Evolutionary conservation across 2,797 vertebrate genomes (phyloP), one percentile per base, ranked within the genome.

Genomic region (Chloroceryle inda): DNA sequence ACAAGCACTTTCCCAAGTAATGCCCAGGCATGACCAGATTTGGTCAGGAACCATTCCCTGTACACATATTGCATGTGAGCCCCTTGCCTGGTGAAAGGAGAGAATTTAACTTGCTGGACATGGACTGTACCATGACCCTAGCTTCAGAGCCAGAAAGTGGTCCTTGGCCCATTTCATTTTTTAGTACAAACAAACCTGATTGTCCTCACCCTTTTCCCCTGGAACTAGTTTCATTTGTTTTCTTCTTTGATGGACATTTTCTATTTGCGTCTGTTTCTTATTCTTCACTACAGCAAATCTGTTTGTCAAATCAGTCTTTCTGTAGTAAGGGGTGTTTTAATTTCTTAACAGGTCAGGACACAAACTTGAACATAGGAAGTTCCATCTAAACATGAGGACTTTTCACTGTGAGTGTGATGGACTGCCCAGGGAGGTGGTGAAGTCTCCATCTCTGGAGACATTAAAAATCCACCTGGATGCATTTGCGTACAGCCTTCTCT

Each of bases 81-180:
- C 58, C 37, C 24, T 73, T 69, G 3, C 71, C 27, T 42, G 37
- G 18, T 71, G 47, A 63, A 47, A 17, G 2, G 18, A 68, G 40
- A 45, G 33, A 66, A 64, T 88, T 86, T 78, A 44, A 68, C 16
- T 18, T 62, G 53, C 35, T 75, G 45, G 31, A 13, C 44, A 37
- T 5, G 18, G 42, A 31, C 29, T 62, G 23, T 72, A 45, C 37
- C 33, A 3, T 2, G 2, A 56, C 20, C 49, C 9, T 81, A 2
- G 8, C 62, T 56, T 91, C 8, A 6, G 37, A 80, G 35, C 27
- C 69, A 84, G 22, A 87, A 88, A 84, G 31, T 40, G 47, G 42
- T 88, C 86, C 59, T 91, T 92, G 81, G 11, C 55, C 74, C 42
- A 29, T 76, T 86, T 93, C 1, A 42, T 38, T 82, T 96, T 88